Base-by-base conservation (phyloP, 2,797 vertebrate species). In the Tolypeutes matacus region DNA sequence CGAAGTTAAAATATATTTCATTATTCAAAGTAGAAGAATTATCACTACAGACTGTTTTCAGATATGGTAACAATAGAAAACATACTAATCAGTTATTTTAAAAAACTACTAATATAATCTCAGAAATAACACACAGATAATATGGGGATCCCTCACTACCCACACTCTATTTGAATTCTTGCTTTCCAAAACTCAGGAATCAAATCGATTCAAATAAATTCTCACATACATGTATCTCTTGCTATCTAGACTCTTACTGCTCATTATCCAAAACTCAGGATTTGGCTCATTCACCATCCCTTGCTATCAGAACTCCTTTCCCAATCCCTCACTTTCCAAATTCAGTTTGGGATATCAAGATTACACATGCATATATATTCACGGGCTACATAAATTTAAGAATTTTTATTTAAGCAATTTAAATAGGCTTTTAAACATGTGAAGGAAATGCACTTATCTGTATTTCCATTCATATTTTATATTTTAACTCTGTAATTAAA, bases 391-490 rank as follows among this genome's bases (percentile, higher is more conserved):
- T 42, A 65, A 90, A 87, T 84, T 75, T 92, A 46, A 46, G 46
- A 46, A 46, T 46, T 46, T 46, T 46, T 46, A 46, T 46, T 46
- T 46, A 39, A 39, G 39, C 39, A 39, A 39, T 39, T 39, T 39
- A 39, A 39, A 7, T 39, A 39, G 7, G 39, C 39, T 39, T 39
- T 39, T 39, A 39, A 39, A 39, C 39, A 39, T 39, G 39, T 94
- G 18, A 83, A 10, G n/a, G 88, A 93, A 93, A 95, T n/a, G 36
- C 11, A 92, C 14, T 62, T 56, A 85, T 27, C 34, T 46, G 5
- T 53, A 90, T 87, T 86, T 90, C 70, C 89, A 90, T 58, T 94
- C 67, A 70, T 60, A 91, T 86, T 77, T 89, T 76, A 73, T 89
- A 82, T 65, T 93, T 93, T 78, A 89, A 51, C 23, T 93, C 73